Evolutionary conservation across 2,113 vertebrate genomes (phyloP), one percentile per base, ranked within the genome.

Genomic region (Oncorhynchus mykiss): DNA sequence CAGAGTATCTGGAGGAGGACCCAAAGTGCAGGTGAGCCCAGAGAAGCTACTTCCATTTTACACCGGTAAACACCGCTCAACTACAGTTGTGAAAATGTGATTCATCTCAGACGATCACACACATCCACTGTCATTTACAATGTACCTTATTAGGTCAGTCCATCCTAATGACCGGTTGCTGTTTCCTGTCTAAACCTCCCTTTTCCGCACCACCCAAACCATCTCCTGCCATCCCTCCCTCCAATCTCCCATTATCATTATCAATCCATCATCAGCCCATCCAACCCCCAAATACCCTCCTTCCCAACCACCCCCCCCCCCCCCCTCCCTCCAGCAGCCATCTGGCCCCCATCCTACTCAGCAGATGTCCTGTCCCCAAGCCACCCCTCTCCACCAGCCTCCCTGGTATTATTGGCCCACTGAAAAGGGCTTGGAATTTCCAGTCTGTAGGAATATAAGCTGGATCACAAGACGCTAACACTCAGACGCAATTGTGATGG

Each of bases 1-100:
- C 70, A 95, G 94, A 88, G 94, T 99, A 72, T 99, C 97, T 5
- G 98, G 98, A 75, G 98, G 98, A 9, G 98, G 97, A 54, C 90
- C 96, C 79, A 96, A 92, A 90, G 98, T 99, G 7, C 96, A 99
- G 98, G 98, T 99, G 84, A 88, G 69, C 20, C 16, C 69, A 39
- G 67, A n/a, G 88, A 67, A 13, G 5, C 3, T 71, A 67, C 25
- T 59, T n/a, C 24, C 18, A 27, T n/a, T 29, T 14, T 1, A 59
- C 71, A 31, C 9, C 4, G 27, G 16, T 1, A 18, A 29, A 31
- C 34, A 45, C 39, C 2, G 16, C 16, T 54, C 16, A 18, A 14
- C 5, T 54, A 57, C 54, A 39, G 51, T 9, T 68, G n/a, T 49
- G n/a, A 22, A 22, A 7, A 71, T 25, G 45, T 13, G 39, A 45